Evolutionary conservation across 2,888 invertebrate genomes (phyloP).

Genomic region (Lasioglossum figueresi): DNA sequence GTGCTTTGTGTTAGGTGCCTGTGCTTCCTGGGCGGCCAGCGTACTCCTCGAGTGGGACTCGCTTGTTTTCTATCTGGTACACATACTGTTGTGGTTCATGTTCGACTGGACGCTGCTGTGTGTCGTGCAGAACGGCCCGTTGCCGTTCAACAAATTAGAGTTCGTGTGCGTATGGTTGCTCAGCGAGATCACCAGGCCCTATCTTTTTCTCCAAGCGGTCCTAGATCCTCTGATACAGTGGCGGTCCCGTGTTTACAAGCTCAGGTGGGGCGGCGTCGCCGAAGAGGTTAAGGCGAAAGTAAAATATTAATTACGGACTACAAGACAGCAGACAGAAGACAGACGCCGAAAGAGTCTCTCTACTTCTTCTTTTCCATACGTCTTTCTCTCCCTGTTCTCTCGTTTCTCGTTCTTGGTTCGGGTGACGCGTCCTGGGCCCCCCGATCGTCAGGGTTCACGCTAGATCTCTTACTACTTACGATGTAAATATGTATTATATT

Average conservation of each 20-base stretch:
- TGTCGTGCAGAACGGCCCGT: slow-evolving; percentile 95
- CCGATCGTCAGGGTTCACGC: not conserved
- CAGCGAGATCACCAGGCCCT: slow-evolving; percentile 95
- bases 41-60: slow-evolving; percentile 94
- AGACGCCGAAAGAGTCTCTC: not conserved
- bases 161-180: slow-evolving; percentile 98
- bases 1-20: slow-evolving; percentile 96
- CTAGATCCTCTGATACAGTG: slow-evolving; percentile 95
- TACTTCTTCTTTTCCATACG: not conserved
- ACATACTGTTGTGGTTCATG: slow-evolving; percentile 95
- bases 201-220: slow-evolving; percentile 94
- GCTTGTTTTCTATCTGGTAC: slow-evolving; percentile 95
- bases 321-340: not conserved
- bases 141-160: slow-evolving; percentile 97
- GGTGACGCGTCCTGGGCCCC: not conserved
- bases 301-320: slow-evolving; percentile 85
- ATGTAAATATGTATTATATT: not conserved
- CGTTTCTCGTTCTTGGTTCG: not conserved
- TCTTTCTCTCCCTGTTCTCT: slow-evolving; percentile 2
- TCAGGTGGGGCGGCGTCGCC: slow-evolving; percentile 98
- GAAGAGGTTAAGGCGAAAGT: slow-evolving; percentile 93
- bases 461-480: not conserved
- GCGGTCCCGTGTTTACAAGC: slow-evolving; percentile 95
- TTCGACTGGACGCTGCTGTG: slow-evolving; percentile 97
- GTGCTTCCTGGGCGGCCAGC: slow-evolving; percentile 94